Conservation (phyloP, 2,113 vertebrate genomes). For the Sterna hirundo region DNA sequence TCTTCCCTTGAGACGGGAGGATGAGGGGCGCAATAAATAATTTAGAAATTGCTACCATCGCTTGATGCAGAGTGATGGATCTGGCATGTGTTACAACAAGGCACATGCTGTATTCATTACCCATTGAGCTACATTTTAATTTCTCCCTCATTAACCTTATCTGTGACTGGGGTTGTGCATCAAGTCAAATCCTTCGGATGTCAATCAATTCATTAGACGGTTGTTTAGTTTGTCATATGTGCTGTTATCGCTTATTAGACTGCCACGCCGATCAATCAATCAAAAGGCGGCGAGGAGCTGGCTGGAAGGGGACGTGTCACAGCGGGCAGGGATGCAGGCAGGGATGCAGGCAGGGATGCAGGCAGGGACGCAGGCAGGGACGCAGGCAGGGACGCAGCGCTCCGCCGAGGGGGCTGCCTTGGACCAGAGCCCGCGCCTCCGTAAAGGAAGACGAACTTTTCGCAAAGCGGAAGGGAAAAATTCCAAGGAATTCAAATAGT, state of each 20-base stretch:
- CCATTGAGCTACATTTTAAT: constrained; percentile 72
- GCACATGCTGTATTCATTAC: constrained; percentile 75
- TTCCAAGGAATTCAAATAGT: background rate
- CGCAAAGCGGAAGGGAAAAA: background rate
- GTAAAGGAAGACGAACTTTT: rapidly evolving
- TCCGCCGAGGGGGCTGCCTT: background rate
- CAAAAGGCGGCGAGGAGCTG: constrained; percentile 30
- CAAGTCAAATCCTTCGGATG: constrained; percentile 67
- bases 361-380: background rate
- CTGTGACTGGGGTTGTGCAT: constrained; percentile 47
- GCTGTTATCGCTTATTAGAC: constrained; percentile 69
- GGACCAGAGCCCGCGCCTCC: background rate
- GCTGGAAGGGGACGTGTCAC: background rate
- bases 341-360: too few species aligned
- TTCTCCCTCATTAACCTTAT: constrained; percentile 72
- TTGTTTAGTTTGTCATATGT: constrained; percentile 66
- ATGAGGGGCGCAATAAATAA: constrained; percentile 71
- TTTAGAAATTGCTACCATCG: constrained; percentile 70
- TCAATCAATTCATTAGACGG: constrained; percentile 73
- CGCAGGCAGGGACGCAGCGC: background rate
- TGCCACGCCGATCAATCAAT: constrained; percentile 71
- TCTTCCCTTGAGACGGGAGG: constrained; percentile 57
- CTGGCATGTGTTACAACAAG: constrained; percentile 68
- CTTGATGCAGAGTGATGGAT: constrained; percentile 70
- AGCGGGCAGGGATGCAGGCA: background rate